Evolutionary conservation across 2,888 invertebrate genomes (phyloP).

Genomic region (Ceriagrion tenellum): DNA sequence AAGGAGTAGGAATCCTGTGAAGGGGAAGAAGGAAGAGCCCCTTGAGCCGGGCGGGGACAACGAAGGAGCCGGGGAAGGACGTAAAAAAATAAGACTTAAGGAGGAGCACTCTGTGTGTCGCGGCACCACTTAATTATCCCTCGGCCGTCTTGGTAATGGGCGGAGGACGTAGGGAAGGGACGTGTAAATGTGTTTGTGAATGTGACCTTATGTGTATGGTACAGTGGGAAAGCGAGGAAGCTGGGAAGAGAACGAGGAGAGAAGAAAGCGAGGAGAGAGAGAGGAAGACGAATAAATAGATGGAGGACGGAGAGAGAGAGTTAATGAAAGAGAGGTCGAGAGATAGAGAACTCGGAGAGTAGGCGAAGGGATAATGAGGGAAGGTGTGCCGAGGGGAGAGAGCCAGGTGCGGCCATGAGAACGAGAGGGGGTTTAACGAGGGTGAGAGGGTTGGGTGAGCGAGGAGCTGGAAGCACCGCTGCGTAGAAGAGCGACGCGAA

Average conservation of each 20-base stretch:
- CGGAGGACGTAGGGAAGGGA: neutral
- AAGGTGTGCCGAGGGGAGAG: neutral
- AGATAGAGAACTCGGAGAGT: neutral
- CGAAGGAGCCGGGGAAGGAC: neutral
- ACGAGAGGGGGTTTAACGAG: neutral
- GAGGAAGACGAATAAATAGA: too few species aligned
- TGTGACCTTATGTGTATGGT: neutral
- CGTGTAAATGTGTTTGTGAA: neutral
- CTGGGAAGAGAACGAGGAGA: neutral
- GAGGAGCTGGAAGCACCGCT: neutral
- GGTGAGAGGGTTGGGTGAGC: neutral
- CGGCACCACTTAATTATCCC: slow-evolving; percentile 41
- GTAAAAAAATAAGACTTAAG: neutral
- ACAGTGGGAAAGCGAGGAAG: neutral
- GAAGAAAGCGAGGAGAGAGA: neutral
- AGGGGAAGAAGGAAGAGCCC: neutral
- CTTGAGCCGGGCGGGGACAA: neutral
- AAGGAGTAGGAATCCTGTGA: neutral
- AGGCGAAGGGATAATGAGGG: neutral
- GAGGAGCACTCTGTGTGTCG: neutral
- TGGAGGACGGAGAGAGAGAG: neutral
- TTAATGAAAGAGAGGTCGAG: neutral
- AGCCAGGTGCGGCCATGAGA: neutral
- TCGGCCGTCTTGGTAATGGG: slow-evolving; percentile 31
- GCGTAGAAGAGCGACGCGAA: neutral